phyloP scores from a whole-genome alignment of 2,888 invertebrate genomes.

The Acronicta alni region DNA sequence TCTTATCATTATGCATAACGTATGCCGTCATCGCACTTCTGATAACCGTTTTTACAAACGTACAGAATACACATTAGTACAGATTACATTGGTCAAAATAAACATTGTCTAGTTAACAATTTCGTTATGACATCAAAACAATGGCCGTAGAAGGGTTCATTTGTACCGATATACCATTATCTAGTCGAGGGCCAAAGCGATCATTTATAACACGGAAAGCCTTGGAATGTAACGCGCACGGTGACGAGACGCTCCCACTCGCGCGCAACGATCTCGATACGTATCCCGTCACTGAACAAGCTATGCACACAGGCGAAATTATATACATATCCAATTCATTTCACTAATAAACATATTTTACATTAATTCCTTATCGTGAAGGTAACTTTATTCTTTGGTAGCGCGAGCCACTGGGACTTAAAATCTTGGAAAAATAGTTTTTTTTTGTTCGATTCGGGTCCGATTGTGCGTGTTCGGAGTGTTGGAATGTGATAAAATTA shows the following conservation, averaged over 20 bases:
- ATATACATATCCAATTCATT: slow-evolving; percentile 77
- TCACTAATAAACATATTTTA: slow-evolving; percentile 81
- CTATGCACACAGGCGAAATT: slow-evolving; percentile 83
- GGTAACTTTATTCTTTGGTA: slow-evolving; percentile 89
- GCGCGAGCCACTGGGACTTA: slow-evolving; percentile 79
- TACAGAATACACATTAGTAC: slow-evolving; percentile 80
- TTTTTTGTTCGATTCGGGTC: slow-evolving; percentile 60
- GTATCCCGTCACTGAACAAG: slow-evolving; percentile 68
- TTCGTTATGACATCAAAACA: slow-evolving; percentile 56
- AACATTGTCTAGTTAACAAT: slow-evolving; percentile 80
- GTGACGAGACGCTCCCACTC: slow-evolving; percentile 47
- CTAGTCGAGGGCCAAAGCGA: slow-evolving; percentile 67
- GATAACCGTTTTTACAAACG: slow-evolving; percentile 87
- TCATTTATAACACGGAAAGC: slow-evolving; percentile 74
- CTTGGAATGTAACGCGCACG: slow-evolving; percentile 78
- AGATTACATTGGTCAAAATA: slow-evolving; percentile 88
- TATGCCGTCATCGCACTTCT: slow-evolving; percentile 80
- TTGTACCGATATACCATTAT: slow-evolving; percentile 57
- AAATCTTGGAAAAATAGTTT: slow-evolving; percentile 68
- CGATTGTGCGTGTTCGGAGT: slow-evolving; percentile 66
- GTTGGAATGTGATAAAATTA: slow-evolving; percentile 72
- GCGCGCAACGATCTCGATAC: slow-evolving; percentile 51
- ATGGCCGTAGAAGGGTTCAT: slow-evolving; percentile 53
- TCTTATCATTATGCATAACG: slow-evolving; percentile 86
- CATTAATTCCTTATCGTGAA: slow-evolving; percentile 83